Conservation (phyloP, 2,113 vertebrate genomes). For the Capricornis sumatraensis region DNA sequence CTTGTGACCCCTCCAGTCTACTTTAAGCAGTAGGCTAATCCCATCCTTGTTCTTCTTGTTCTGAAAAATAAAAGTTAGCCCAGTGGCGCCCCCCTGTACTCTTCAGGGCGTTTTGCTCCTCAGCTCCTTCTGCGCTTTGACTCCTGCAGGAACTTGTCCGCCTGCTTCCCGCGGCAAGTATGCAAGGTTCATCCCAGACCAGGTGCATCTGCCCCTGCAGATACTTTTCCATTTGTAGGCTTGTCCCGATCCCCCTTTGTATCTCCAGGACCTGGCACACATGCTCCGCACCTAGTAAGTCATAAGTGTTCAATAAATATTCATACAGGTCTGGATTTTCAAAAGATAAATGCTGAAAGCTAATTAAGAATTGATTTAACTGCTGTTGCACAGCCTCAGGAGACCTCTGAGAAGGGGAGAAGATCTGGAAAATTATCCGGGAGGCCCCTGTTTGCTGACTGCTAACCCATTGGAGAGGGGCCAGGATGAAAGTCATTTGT, state of each 20-base stretch:
- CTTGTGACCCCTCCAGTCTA: background rate
- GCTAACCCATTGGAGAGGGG: background rate
- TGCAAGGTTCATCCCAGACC: background rate
- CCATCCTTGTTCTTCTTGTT: background rate
- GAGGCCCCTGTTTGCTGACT: background rate
- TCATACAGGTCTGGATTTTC: background rate
- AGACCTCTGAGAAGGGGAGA: background rate
- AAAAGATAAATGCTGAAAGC: background rate
- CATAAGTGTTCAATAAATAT: background rate
- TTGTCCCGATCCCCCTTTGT: background rate
- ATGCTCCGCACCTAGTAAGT: background rate
- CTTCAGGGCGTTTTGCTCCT: background rate
- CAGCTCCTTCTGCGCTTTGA: background rate
- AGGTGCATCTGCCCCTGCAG: accelerated
- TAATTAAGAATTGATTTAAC: constrained; percentile 8
- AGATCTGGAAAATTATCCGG: background rate
- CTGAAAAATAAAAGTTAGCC: background rate
- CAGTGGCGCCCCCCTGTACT: accelerated
- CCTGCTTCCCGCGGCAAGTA: background rate
- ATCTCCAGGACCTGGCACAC: background rate
- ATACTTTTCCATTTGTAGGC: background rate
- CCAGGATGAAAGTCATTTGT: background rate
- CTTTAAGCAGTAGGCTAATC: background rate
- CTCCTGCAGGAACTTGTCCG: too few species aligned
- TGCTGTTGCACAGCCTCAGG: background rate